These are phyloP conservation scores for Tupaia chinensis DNA, from an alignment of 2,113 vertebrate species.

Conservation along the genomic window DNA sequence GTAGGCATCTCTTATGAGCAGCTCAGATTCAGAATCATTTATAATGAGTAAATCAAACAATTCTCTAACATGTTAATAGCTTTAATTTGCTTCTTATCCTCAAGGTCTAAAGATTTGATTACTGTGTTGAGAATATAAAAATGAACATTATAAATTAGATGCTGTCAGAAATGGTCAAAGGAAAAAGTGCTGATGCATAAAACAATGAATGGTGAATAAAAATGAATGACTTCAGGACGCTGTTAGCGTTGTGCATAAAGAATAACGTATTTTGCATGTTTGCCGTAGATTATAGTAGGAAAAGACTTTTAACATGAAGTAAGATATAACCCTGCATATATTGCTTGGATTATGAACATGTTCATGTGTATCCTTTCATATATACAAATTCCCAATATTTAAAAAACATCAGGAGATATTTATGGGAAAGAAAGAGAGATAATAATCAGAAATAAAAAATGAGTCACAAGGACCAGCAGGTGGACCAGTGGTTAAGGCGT, in stretches of 20 bases:
- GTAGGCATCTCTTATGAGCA: slow-evolving; percentile 83
- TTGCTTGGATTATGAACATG: not conserved
- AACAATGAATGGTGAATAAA: slow-evolving; percentile 71
- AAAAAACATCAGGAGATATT: not conserved
- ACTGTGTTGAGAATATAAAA: slow-evolving; percentile 85
- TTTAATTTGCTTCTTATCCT: slow-evolving; percentile 88
- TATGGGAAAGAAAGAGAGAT: not conserved
- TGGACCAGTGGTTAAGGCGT: no score
- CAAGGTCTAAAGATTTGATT: slow-evolving; percentile 87
- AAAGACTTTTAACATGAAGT: not conserved
- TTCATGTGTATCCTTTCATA: not conserved
- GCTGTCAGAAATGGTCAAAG: slow-evolving; percentile 79
- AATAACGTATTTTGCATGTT: slow-evolving; percentile 51
- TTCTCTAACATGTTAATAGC: slow-evolving; percentile 86
- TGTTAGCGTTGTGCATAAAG: not conserved
- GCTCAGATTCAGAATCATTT: slow-evolving; percentile 83
- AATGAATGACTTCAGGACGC: slow-evolving; percentile 60
- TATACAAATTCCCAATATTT: not conserved
- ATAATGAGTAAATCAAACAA: slow-evolving; percentile 88
- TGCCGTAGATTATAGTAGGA: not conserved
- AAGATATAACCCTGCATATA: not conserved
- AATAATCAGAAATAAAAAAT: not conserved
- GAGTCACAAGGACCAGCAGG: not conserved
- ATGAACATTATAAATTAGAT: slow-evolving; percentile 84
- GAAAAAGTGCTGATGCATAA: slow-evolving; percentile 80